Percentiles rank a stretch among this genome's conserved stretches.
phyloP scores from a whole-genome alignment of 2,113 vertebrate species.

The Chaetura pelagica region DNA sequence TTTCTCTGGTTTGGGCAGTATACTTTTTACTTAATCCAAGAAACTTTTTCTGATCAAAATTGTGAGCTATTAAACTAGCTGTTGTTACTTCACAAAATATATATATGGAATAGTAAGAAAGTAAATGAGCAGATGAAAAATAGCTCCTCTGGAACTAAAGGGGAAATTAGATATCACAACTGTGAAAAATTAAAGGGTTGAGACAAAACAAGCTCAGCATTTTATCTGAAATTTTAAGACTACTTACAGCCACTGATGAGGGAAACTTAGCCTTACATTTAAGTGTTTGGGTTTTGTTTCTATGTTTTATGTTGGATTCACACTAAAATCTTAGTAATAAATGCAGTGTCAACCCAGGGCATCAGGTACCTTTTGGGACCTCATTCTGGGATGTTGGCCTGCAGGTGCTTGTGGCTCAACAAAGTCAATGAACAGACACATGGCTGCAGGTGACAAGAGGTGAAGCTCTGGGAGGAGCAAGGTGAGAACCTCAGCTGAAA shows the following conservation, averaged over 20 bases:
- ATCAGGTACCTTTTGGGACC: fast-evolving
- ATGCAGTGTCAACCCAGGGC: background rate
- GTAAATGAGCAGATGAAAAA: background rate
- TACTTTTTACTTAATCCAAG: background rate
- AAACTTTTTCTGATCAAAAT: background rate
- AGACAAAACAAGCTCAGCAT: background rate
- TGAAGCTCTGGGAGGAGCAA: background rate
- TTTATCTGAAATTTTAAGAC: background rate
- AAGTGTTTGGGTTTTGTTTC: background rate
- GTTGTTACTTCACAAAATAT: background rate
- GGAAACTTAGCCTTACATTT: background rate
- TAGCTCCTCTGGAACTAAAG: background rate
- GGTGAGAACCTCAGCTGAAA: background rate
- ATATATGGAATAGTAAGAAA: background rate
- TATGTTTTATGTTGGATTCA: background rate
- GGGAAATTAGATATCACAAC: background rate
- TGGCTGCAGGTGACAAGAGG: fast-evolving
- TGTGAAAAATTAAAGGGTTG: background rate
- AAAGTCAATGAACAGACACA: background rate
- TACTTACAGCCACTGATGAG: background rate
- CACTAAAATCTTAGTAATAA: background rate
- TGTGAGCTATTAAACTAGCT: background rate
- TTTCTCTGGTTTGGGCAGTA: background rate
- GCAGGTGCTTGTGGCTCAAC: fast-evolving
- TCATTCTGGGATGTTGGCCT: background rate